These are phyloP conservation scores for Nemurella pictetii DNA, from an alignment of 2,888 invertebrate genomes.

Conservation along the genomic window DNA sequence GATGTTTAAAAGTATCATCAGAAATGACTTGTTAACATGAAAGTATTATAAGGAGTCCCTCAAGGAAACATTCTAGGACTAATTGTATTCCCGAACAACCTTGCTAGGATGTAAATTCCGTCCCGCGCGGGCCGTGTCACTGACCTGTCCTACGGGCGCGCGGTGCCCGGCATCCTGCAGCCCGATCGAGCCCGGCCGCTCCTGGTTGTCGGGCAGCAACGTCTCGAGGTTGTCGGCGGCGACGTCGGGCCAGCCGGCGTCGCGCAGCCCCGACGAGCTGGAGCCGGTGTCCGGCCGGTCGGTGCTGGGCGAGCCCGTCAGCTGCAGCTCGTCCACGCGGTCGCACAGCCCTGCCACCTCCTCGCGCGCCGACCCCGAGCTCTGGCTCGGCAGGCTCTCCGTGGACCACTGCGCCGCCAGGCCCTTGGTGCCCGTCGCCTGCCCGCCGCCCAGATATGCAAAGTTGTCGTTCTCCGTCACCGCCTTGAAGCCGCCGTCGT, in stretches of 20 bases:
- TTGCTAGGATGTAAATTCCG: no score
- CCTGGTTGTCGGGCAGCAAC: slow-evolving; percentile 69
- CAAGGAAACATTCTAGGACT: no score
- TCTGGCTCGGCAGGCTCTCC: slow-evolving; percentile 67
- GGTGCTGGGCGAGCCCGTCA: background rate
- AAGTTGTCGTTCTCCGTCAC: background rate
- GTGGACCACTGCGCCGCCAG: slow-evolving; percentile 66
- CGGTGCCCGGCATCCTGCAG: slow-evolving; percentile 54
- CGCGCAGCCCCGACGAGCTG: slow-evolving; percentile 23
- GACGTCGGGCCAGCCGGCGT: no score
- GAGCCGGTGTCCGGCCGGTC: background rate
- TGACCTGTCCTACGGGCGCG: background rate
- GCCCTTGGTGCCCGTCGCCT: slow-evolving; percentile 49
- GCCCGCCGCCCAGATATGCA: background rate
- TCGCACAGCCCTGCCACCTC: slow-evolving; percentile 55
- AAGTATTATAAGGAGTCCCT: no score
- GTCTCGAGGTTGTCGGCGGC: slow-evolving; percentile 69
- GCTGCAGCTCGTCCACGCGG: slow-evolving; percentile 43
- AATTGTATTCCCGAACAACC: no score
- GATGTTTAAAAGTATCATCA: no score
- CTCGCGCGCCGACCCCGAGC: slow-evolving; percentile 59
- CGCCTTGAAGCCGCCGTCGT: background rate
- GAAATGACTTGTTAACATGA: no score
- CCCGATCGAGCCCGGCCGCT: slow-evolving; percentile 56
- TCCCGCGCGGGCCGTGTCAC: no score